Base-by-base conservation (phyloP, 2,888 invertebrate species). In the Torymus tubicola region DNA sequence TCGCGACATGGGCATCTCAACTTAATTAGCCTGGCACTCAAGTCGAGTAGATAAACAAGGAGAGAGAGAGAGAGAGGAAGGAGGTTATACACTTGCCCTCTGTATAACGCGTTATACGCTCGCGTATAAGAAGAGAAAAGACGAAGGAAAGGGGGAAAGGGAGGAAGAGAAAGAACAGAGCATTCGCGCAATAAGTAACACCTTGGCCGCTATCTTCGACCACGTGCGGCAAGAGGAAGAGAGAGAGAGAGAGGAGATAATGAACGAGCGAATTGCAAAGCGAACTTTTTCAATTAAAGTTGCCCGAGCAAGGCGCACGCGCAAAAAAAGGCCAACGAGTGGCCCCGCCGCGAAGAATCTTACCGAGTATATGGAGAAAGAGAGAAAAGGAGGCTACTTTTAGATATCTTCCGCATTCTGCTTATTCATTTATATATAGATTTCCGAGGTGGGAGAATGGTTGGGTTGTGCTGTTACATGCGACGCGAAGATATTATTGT, bases 241-340 rank as follows among this genome's bases (percentile, higher is more conserved):
- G 31, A 14, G 16, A 64, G 42, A 42, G 42, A 42, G 42, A 42
- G 8, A 42, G 42, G 42, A 42, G 83, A 85, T 88, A 89, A 87
- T 86, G 86, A 87, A 87, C 85, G 85, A 85, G 86, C 85, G 87
- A 88, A 88, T 87, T 88, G 85, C 85, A 81, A 73, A 82, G 83
- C 85, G 84, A 89, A 89, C 85, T 89, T 89, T 89, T 89, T 87
- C 88, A 88, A 89, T 89, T 89, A 89, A 88, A 89, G 82, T 86
- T 86, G 52, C 55, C n/a, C 21, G 55, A 50, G 58, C 14, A 50
- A 64, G 63, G 67, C 70, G 61, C 61, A 72, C n/a, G 42, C 18
- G 61, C 2, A 10, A n/a, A 69, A 57, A 71, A 57, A 61, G 60
- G 55, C 60, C 60, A 60, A 16, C 18, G 50, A 16, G 55, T 42